Percentiles rank a stretch among this genome's conserved stretches.
Conservation (phyloP, 2,113 vertebrate species). For the Heptranchias perlo region DNA sequence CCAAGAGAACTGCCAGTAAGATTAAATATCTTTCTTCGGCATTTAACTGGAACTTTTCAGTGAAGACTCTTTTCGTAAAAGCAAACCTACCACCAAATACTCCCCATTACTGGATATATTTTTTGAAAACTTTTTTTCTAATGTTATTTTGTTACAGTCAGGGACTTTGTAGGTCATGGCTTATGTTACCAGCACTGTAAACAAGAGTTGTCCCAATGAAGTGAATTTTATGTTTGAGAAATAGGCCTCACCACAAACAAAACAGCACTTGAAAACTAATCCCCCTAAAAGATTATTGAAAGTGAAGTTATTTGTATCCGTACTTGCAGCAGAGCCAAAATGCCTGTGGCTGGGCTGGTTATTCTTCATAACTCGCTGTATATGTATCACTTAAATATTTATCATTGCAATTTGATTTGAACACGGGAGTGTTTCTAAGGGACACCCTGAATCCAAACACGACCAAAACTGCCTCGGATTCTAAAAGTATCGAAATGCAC, state of each 20-base stretch:
- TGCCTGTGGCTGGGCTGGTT: slow-evolving; percentile 43
- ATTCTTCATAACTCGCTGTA: slow-evolving; percentile 43
- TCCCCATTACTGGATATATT: not conserved
- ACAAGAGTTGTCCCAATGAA: not conserved
- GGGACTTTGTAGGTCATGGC: not conserved
- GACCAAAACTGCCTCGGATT: not conserved
- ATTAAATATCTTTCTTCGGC: not conserved
- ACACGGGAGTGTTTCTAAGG: slow-evolving; percentile 15
- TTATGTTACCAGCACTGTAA: not conserved
- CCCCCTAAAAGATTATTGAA: not conserved
- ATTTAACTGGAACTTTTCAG: not conserved
- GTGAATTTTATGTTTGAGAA: not conserved
- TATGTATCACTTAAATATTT: slow-evolving; percentile 46
- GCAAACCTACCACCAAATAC: not conserved
- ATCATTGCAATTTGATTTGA: slow-evolving; percentile 2
- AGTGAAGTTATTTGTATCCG: not conserved
- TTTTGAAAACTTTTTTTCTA: not conserved
- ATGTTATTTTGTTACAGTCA: not conserved
- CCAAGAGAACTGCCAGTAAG: not conserved
- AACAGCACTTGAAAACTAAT: not conserved
- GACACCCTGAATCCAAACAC: not conserved
- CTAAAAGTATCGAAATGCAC: not conserved
- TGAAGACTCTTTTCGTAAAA: not conserved
- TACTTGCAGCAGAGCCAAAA: not conserved
- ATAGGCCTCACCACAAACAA: slow-evolving; percentile 20